Evolutionary conservation across 1,140 invertebrate species (phyloP).

Genomic region (Galleria mellonella): DNA sequence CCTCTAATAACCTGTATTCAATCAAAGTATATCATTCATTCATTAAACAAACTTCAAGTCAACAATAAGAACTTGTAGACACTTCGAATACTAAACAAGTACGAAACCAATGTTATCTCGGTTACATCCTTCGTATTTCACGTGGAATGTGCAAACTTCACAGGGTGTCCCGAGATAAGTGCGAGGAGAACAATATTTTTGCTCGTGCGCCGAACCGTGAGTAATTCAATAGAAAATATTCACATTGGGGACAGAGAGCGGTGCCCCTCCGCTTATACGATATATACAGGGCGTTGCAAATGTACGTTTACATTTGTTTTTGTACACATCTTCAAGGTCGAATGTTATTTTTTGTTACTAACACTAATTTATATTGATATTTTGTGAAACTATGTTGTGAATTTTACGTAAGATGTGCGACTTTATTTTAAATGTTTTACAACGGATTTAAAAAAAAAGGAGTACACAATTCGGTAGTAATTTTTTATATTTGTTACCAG

Average conservation of each 20-base stretch:
- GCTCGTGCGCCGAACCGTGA: conserved; percentile 56
- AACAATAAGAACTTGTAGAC: conserved; percentile 11
- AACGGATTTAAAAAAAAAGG: not conserved
- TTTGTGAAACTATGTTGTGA: not conserved
- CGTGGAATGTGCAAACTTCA: conserved; percentile 27
- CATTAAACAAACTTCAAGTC: too few species aligned
- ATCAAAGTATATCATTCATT: too few species aligned
- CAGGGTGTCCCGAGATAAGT: conserved; percentile 42
- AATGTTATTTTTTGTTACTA: not conserved
- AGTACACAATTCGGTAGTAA: not conserved
- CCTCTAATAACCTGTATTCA: too few species aligned
- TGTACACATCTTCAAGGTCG: not conserved
- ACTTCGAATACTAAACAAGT: too few species aligned
- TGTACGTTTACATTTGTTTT: conserved; percentile 12
- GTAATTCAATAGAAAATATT: conserved; percentile 73
- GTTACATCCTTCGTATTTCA: not conserved
- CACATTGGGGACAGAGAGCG: conserved; percentile 54
- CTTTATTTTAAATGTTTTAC: not conserved
- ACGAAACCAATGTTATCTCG: too few species aligned
- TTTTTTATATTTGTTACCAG: too few species aligned
- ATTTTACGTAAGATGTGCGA: too few species aligned
- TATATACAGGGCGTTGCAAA: conserved; percentile 20
- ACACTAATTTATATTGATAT: not conserved
- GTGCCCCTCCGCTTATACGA: conserved; percentile 30
- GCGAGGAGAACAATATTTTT: conserved; percentile 69